Conservation (phyloP, 1,140 invertebrate genomes). For the Drepana arcuata region DNA sequence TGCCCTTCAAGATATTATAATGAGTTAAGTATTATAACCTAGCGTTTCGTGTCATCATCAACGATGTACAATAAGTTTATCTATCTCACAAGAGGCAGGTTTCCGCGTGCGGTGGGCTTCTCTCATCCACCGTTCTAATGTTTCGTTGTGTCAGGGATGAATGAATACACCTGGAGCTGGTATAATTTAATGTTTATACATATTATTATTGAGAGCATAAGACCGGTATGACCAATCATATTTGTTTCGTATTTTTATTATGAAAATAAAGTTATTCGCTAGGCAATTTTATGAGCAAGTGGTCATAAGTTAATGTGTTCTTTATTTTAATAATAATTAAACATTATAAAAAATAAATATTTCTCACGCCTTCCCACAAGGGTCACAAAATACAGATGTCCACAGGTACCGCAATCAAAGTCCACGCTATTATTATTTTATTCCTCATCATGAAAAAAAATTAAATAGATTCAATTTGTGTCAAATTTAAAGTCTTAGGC, state of each 20-base stretch:
- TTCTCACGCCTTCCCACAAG: too few relatives aligned
- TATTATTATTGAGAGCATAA: too few relatives aligned
- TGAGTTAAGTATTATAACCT: too few relatives aligned
- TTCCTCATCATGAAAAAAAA: background rate
- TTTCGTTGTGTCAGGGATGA: constrained; percentile 26
- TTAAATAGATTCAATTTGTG: background rate
- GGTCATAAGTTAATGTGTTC: background rate
- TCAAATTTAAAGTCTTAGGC: background rate
- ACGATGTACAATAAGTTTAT: too few relatives aligned
- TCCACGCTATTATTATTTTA: background rate
- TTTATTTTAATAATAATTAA: background rate
- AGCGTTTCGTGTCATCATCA: too few relatives aligned
- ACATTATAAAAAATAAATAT: background rate
- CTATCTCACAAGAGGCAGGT: too few relatives aligned
- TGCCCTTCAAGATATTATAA: too few relatives aligned
- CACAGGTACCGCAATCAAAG: background rate
- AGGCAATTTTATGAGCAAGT: background rate
- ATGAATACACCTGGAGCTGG: constrained; percentile 13
- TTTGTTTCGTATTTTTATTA: too few relatives aligned
- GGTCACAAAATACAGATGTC: background rate
- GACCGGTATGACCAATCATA: too few relatives aligned
- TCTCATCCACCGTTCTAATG: constrained; percentile 33
- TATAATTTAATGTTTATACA: too few relatives aligned
- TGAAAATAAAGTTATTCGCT: background rate
- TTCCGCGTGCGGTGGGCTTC: constrained; percentile 21